phyloP scores from a whole-genome alignment of 2,113 vertebrate genomes.

The Riparia riparia region DNA sequence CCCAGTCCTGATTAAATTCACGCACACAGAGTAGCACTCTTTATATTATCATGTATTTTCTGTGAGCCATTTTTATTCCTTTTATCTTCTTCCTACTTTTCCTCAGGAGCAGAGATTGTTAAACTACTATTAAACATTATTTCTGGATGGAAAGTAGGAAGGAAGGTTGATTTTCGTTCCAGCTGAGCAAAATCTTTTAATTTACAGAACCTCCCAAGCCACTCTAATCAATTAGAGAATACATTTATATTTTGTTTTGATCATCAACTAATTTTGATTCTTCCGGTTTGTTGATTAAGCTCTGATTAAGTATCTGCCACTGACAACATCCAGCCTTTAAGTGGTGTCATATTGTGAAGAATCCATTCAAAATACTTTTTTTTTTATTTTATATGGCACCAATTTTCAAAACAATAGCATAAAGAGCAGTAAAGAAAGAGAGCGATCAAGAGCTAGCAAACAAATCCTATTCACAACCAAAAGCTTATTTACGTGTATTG shows the following conservation, averaged over 20 bases:
- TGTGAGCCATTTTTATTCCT: neutral
- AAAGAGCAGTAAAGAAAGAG: neutral
- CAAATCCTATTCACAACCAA: neutral
- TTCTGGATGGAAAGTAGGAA: neutral
- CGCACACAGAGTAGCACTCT: neutral
- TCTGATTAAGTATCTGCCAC: constrained; percentile 31
- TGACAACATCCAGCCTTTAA: neutral
- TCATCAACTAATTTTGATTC: constrained; percentile 35
- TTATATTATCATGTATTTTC: neutral
- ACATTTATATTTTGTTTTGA: constrained; percentile 41
- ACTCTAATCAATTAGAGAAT: constrained; percentile 35
- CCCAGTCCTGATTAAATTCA: neutral
- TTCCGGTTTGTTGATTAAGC: constrained; percentile 48
- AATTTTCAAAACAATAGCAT: neutral
- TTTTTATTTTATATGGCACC: neutral
- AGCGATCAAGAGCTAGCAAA: neutral
- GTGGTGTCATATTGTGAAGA: neutral
- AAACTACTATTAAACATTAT: neutral
- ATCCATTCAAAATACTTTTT: neutral
- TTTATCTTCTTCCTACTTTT: neutral
- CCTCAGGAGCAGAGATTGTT: neutral
- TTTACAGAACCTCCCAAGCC: neutral
- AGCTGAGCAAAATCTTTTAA: constrained; percentile 1
- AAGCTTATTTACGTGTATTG: neutral
- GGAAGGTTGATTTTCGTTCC: constrained; percentile 11